Evolutionary conservation across 2,888 invertebrate species (phyloP), one percentile per base, ranked within the genome.

Genomic region (Cosmopolites sordidus): DNA sequence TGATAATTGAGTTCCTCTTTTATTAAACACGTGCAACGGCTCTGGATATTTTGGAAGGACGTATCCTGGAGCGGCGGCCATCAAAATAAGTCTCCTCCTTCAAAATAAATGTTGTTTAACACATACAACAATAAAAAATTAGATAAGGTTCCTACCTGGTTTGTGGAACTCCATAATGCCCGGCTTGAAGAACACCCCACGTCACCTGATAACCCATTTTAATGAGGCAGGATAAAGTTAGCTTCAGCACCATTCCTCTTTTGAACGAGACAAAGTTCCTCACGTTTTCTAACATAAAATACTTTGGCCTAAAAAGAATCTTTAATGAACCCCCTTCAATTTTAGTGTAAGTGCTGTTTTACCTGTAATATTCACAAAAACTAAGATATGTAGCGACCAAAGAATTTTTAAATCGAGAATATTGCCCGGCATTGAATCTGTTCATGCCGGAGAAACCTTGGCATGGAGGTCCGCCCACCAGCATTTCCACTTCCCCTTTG

Each of bases 371-470:
- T 71, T 92, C 92, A 69, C 90, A 90, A 72, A 84, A 92, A 17
- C 90, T 88, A 15, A 92, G 77, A 69, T 84, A 91, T 0, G 90
- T 84, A 0, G 87, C 87, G 15, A 92, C 85, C 11, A 92, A 75
- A 0, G 92, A 92, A 70, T 90, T 92, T 76, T 90, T 92, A 67
- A 92, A 91, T 60, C 83, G 78, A 1, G 91, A 90, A 71, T 91
- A 91, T 62, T 91, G 87, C 27, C 90, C 77, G 0, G 84, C 84
- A 73, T 89, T 91, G 72, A 92, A 92, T 46, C 91, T 76, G 72
- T 92, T 92, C 90, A 92, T 91, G 30, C 89, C 89, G 41, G 89
- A 89, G 74, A 92, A 92, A 2, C 92, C 92, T 73, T 92, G 92
- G 68, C 92, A 92, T 0, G 92, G 92, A 1, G 92, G 92, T 1